A percentile compares a stretch with the other conserved stretches of the same genome.
phyloP scores from a whole-genome alignment of 2,113 vertebrate genomes.

The Noctilio leporinus region DNA sequence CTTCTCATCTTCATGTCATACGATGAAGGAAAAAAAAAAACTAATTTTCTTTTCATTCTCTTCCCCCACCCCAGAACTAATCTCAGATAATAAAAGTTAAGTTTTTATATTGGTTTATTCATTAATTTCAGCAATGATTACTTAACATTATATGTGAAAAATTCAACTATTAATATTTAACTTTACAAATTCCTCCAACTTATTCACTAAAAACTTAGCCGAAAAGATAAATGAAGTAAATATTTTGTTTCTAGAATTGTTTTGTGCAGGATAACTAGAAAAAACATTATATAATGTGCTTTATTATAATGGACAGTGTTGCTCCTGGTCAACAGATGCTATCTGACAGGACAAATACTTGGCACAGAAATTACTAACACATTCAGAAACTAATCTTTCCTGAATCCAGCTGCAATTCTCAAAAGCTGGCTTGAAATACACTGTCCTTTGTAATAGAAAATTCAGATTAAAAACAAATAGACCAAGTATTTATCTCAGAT shows the following conservation, averaged over 20 bases:
- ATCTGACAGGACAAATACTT: conserved; percentile 43
- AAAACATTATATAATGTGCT: neutral
- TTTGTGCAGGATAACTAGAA: neutral
- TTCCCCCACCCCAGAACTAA: neutral
- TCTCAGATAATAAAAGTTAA: neutral
- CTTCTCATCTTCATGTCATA: neutral
- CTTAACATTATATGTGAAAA: conserved; percentile 8
- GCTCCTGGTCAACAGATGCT: conserved; percentile 11
- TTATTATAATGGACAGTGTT: neutral
- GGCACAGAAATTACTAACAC: conserved; percentile 63
- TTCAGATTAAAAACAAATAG: neutral
- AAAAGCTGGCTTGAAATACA: neutral
- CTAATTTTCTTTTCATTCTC: neutral
- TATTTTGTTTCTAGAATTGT: neutral
- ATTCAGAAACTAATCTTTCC: conserved; percentile 62
- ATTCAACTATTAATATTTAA: neutral
- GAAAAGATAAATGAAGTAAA: neutral
- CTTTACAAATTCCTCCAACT: neutral
- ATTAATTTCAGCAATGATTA: neutral
- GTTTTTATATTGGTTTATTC: neutral
- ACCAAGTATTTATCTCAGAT: neutral
- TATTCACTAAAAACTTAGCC: neutral
- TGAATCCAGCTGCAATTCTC: conserved; percentile 14
- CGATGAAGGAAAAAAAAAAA: neutral
- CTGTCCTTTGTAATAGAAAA: neutral